phyloP scores from a whole-genome alignment of 2,797 vertebrate species.

The Helicolenus hilgendorfi region DNA sequence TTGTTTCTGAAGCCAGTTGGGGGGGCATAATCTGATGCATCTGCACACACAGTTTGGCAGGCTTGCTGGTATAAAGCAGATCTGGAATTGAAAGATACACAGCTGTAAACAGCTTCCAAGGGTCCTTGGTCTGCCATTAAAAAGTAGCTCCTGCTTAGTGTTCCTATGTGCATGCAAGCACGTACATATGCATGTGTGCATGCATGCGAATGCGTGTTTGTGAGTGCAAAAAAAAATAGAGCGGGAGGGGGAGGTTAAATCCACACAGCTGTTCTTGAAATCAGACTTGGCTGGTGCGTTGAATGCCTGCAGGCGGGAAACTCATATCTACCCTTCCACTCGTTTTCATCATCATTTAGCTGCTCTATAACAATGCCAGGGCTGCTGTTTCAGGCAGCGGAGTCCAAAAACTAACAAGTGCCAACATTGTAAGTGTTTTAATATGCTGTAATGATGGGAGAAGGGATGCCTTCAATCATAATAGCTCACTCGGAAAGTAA shows the following conservation, averaged over 20 bases:
- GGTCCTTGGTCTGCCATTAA: conserved; percentile 47
- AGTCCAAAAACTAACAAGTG: conserved; percentile 66
- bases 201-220: conserved; percentile 6
- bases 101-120: conserved; percentile 51
- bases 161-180: not conserved
- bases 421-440: conserved; percentile 60
- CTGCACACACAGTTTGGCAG: conserved; percentile 7
- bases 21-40: conserved; percentile 40
- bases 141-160: conserved; percentile 16
- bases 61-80: conserved; percentile 27
- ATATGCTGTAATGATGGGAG: conserved; percentile 60
- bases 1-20: conserved; percentile 37
- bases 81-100: conserved; percentile 42
- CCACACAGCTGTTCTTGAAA: conserved; percentile 80
- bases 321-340: conserved; percentile 66
- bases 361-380: conserved; percentile 63
- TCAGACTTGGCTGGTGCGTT: conserved; percentile 69
- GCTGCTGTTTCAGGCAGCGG: conserved; percentile 48
- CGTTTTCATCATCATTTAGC: conserved; percentile 77
- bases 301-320: conserved; percentile 68
- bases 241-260: conserved; percentile 54
- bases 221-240: conserved; percentile 1
- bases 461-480: conserved; percentile 45
- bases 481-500: conserved; percentile 28
- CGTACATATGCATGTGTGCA: not conserved